phyloP scores from a whole-genome alignment of 2,797 vertebrate genomes.

The Falco naumanni region DNA sequence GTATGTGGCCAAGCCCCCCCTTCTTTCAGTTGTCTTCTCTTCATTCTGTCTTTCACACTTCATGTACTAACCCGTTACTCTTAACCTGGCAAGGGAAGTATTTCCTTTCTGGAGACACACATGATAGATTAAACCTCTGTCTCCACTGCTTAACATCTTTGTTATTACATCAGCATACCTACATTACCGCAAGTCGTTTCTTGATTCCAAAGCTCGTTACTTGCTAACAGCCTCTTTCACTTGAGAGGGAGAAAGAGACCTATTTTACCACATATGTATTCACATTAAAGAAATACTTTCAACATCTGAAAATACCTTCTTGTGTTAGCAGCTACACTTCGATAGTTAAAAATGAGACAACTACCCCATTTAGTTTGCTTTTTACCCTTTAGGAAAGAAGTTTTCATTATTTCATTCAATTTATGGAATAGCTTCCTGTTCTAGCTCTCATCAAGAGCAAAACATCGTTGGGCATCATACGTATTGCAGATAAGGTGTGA shows the following conservation, averaged over 20 bases:
- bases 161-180: neutral
- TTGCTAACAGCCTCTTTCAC: neutral
- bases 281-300: neutral
- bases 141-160: constrained; percentile 19
- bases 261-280: neutral
- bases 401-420: neutral
- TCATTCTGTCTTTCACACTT: constrained; percentile 23
- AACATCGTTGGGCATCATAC: too few relatives aligned
- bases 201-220: neutral
- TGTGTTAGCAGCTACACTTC: neutral
- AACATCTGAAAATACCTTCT: neutral
- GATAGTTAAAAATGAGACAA: neutral
- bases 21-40: constrained; percentile 11
- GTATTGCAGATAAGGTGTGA: neutral
- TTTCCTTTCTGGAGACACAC: constrained; percentile 40
- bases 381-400: neutral
- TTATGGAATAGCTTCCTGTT: neutral
- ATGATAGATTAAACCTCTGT: constrained; percentile 30
- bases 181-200: neutral
- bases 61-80: neutral
- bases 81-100: constrained; percentile 5
- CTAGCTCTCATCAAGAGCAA: neutral
- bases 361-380: neutral
- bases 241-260: neutral
- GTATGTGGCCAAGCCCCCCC: neutral